Conservation (phyloP, 2,888 invertebrate genomes). For the Caenorhabditis imperialis region DNA sequence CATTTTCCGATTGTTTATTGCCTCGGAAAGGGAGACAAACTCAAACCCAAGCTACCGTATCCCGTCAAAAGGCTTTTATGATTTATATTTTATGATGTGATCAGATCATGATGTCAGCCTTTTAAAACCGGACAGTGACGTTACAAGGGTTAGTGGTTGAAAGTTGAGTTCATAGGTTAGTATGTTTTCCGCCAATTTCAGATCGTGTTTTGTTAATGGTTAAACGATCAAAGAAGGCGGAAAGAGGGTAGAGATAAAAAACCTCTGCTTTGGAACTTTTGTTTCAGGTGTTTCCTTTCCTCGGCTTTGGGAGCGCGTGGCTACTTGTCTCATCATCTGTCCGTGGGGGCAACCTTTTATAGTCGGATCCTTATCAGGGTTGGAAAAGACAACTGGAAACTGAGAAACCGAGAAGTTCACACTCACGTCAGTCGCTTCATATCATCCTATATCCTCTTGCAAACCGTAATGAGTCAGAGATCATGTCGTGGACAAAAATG, state of each 20-base stretch:
- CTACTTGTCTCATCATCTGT: not conserved
- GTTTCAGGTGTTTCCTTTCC: slow-evolving; percentile 57
- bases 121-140: slow-evolving; percentile 32
- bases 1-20: too few relatives aligned
- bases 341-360: slow-evolving; percentile 31
- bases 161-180: slow-evolving; percentile 24
- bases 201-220: slow-evolving; percentile 22
- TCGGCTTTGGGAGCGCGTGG: slow-evolving; percentile 50
- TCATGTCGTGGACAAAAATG: too few relatives aligned
- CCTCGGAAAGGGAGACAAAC: too few relatives aligned
- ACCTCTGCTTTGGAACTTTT: slow-evolving; percentile 57
- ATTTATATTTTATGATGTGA: too few relatives aligned
- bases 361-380: slow-evolving; percentile 9
- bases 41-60: too few relatives aligned
- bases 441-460: too few relatives aligned
- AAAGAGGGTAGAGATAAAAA: slow-evolving; percentile 15
- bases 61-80: too few relatives aligned
- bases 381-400: slow-evolving; percentile 7
- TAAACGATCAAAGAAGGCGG: slow-evolving; percentile 18
- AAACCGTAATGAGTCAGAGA: slow-evolving; percentile 26
- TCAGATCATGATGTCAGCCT: too few relatives aligned
- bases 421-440: slow-evolving; percentile 38
- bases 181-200: slow-evolving; percentile 29
- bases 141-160: slow-evolving; percentile 13
- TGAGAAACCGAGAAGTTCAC: slow-evolving; percentile 29